Conservation (phyloP, 2,888 invertebrate species). For the Nesidiocoris tenuis region DNA sequence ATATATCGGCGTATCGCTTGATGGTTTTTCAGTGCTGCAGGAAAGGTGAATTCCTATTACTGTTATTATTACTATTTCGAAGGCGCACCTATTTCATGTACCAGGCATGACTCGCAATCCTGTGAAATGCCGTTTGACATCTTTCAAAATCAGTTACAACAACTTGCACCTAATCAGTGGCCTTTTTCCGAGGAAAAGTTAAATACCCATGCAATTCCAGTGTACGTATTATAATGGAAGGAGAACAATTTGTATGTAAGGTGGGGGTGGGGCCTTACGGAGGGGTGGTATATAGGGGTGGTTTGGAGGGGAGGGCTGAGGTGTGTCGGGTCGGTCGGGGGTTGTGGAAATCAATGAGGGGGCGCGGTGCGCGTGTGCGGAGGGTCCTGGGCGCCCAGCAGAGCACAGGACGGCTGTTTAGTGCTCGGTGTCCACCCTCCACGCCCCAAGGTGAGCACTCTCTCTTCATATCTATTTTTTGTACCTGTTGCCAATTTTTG, state of each 20-base stretch:
- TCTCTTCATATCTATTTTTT: background rate
- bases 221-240: too few species aligned
- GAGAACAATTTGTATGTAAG: slow-evolving; percentile 43
- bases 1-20: too few species aligned
- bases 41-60: too few species aligned
- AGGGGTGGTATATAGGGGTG: slow-evolving; percentile 13
- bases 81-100: too few species aligned
- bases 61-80: too few species aligned
- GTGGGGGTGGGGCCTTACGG: slow-evolving; percentile 16
- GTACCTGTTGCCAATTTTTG: slow-evolving; percentile 38
- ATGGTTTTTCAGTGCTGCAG: too few species aligned
- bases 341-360: slow-evolving; percentile 44
- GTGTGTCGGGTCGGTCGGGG: slow-evolving; percentile 1
- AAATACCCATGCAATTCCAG: too few species aligned
- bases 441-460: slow-evolving; percentile 38
- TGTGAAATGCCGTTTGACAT: too few species aligned
- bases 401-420: slow-evolving; percentile 31
- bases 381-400: slow-evolving; percentile 35
- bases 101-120: too few species aligned
- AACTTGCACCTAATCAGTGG: too few species aligned
- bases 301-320: slow-evolving; percentile 11
- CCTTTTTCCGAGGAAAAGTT: too few species aligned
- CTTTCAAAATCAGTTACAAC: too few species aligned
- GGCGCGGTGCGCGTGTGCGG: slow-evolving; percentile 44
- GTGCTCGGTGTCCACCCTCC: slow-evolving; percentile 43